Base-by-base conservation (phyloP, 2,113 vertebrate genomes). In the Sapayoa aenigma region DNA sequence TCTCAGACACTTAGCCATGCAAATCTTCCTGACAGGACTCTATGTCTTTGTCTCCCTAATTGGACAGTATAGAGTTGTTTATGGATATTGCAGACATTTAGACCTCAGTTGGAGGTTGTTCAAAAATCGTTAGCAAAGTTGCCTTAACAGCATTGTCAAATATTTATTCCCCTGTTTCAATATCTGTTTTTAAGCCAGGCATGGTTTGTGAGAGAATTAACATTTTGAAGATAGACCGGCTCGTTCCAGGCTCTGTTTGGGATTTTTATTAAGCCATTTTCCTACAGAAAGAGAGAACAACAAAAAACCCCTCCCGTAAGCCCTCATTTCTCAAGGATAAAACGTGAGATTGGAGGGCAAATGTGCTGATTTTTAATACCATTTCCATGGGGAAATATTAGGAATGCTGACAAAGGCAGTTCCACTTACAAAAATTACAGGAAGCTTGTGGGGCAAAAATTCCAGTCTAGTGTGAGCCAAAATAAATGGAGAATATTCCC, bases 41-140 rank as follows among this genome's bases (percentile, higher is more conserved):
- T 99, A 98, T 94, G 98, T 99, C 99, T 99, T 99, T 99, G 99
- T 99, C 99, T 98, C 98, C 98, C 98, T 99, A 99, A 99, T 99
- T 99, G 99, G 99, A 99, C 98, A 95, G 98, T 98, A 99, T 98
- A 98, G 99, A 99, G 98, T 99, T 99, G 99, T 99, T 99, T 99
- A 99, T 99, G 99, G 99, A 98, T 98, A 98, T 98, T 97, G 98
- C 98, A 98, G 98, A 99, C 99, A 99, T 99, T 99, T 99, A 99
- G 98, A 98, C 98, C 99, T 98, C 99, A 75, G 98, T 98, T 98
- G 98, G 99, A 99, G 98, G 99, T 98, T 98, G 98, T 98, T 99
- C 98, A 98, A 98, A 99, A 99, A 99, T 99, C 99, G 98, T 99
- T 99, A 99, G 98, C 98, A 96, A 98, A 98, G 98, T 98, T 98